Evolutionary conservation across 2,113 vertebrate genomes (phyloP).

Genomic region (Dipodomys stephensi): DNA sequence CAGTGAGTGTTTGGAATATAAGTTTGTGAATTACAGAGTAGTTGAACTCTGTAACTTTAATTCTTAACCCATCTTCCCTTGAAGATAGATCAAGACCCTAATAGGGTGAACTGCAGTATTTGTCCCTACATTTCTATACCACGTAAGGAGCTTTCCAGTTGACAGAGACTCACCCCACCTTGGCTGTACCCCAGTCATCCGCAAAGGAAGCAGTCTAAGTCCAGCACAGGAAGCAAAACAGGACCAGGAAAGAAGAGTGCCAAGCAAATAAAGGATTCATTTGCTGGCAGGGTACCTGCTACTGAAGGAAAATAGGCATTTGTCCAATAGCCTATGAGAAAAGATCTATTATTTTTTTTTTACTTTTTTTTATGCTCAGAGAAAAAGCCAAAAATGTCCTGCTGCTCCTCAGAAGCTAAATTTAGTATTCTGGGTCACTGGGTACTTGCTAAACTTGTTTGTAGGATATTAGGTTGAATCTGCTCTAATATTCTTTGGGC

Average conservation of each 20-base stretch:
- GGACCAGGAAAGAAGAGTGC: not conserved
- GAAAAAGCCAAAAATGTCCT: not conserved
- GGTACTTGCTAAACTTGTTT: conserved; percentile 11
- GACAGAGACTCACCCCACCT: not conserved
- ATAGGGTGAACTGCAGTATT: not conserved
- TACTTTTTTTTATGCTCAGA: not conserved
- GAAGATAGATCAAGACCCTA: not conserved
- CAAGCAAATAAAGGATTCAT: not conserved
- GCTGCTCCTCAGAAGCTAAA: not conserved
- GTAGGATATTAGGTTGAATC: not conserved
- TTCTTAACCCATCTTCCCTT: not conserved
- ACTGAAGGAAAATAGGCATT: not conserved
- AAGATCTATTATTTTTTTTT: not conserved
- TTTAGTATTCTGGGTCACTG: not conserved
- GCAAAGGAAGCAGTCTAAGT: not conserved
- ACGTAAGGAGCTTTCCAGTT: not conserved
- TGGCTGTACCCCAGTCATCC: not conserved
- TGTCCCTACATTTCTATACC: not conserved
- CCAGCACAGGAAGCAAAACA: not conserved
- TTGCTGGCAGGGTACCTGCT: not conserved
- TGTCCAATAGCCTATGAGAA: conserved; percentile 9
- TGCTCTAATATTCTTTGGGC: not conserved
- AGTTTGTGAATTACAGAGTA: not conserved
- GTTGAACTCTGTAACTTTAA: not conserved
- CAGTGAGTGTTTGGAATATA: conserved; percentile 1